Base-by-base conservation (phyloP, 1,140 invertebrate species). In the Camponotus pennsylvanicus region DNA sequence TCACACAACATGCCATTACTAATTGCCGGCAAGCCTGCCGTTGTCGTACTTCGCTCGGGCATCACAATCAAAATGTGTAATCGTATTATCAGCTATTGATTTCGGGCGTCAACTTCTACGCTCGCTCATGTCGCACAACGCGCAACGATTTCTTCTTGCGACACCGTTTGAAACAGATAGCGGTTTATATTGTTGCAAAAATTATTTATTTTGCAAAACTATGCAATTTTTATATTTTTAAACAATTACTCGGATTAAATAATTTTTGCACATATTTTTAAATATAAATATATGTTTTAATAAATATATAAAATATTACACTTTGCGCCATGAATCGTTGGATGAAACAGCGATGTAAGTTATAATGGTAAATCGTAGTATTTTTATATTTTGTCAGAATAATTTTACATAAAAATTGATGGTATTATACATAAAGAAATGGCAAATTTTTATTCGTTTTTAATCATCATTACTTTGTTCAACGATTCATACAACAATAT, bases 51-150 rank as follows among this genome's bases (percentile, higher is more conserved):
- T 86, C 77, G 66, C 42, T 86, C 77, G 84, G 59, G 61, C 84
- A 69, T 80, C 57, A 49, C 86, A 66, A 61, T 76, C 55, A 21
- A 37, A 55, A 76, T 83, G 63, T 86, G 69, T 82, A 88, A 89
- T 89, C 42, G 63, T 77, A 86, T 89, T 89, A 89, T 67, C 87
- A 77, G 70, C 27, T 89, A 89, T 86, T 75, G 88, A 89, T 86
- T 89, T 73, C 59, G 75, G 88, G 87, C 87, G 61, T 89, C 77
- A 76, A 89, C 76, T 89, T 76, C 79, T 63, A 32, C 82, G 18
- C 61, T 59, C 27, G 52, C 45, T 37, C 42, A 71, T 66, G 40
- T 66, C 37, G 59, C 34, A 32, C 42, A 15, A 15, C 78, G 49
- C 32, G 64, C 55, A 13, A 71, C 69, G 64, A 67, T 78, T 57